Base-by-base conservation (phyloP, 2,888 invertebrate species). In the Agriopis leucophaearia region DNA sequence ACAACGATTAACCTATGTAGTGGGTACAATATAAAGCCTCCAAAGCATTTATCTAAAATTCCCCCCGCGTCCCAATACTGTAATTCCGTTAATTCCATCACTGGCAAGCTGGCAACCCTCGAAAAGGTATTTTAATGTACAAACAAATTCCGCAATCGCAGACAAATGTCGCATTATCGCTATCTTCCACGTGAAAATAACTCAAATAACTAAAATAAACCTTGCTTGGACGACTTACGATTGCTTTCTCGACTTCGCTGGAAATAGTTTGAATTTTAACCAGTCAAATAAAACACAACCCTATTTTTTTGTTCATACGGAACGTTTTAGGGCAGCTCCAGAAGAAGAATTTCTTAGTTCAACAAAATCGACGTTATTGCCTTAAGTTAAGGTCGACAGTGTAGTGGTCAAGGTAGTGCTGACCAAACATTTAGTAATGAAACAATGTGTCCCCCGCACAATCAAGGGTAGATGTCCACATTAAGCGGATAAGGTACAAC, bases 371-470 rank as follows among this genome's bases (percentile, higher is more conserved):
- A 36, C 72, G 64, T 44, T 72, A 75, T 50, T 18, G 8, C 8
- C 1, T 36, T 13, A 35, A 0, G 47, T 13, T 60, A 71, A 60
- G 64, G 66, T 69, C 63, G 27, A 63, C 40, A 38, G 65, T 62
- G 64, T 59, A 42, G 55, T 68, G 58, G 59, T 54, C 50, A 59
- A 56, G 47, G 10, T 64, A 62, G 66, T 73, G 87, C 87, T 87
- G 87, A 87, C 87, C 86, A 81, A 79, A 84, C 83, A 80, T 70
- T 71, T 86, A 85, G 73, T 87, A 87, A 87, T 87, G 87, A 87
- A 87, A 86, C 84, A 80, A 80, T 83, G 80, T 80, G 79, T 79
- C 78, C 83, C 82, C 82, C 78, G 79, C 75, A 80, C 81, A 84
- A 86, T 86, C 82, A 83, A 85, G 80, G 80, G 78, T 75, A 64